Conservation (phyloP, 2,888 invertebrate genomes). For the Belgica antarctica region DNA sequence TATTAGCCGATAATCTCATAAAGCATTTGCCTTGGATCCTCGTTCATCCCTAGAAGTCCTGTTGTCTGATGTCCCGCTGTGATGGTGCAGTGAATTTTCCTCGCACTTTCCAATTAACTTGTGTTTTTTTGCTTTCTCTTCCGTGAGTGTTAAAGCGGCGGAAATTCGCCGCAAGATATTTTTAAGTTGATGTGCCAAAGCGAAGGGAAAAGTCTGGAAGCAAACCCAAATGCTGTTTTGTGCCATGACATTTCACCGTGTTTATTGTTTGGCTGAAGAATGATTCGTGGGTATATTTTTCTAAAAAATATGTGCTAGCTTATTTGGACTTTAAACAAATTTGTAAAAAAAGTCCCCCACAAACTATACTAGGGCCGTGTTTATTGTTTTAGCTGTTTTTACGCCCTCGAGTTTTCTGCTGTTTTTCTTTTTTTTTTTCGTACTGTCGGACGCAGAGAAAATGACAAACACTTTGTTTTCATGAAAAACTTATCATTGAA, state of each 20-base stretch:
- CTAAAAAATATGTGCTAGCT: no score
- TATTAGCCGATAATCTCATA: no score
- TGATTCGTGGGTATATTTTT: no score
- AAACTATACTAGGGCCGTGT: no score
- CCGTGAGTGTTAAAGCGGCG: not conserved
- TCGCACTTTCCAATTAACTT: not conserved
- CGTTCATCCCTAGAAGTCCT: no score
- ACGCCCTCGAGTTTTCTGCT: slow-evolving; percentile 13
- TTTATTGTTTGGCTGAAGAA: no score
- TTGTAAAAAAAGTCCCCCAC: no score
- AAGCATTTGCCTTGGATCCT: no score
- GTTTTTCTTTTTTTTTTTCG: not conserved
- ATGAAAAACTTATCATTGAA: not conserved
- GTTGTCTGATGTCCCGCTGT: no score
- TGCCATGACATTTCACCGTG: slow-evolving; percentile 19
- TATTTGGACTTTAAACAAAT: no score
- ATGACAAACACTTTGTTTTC: not conserved
- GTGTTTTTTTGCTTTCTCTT: not conserved
- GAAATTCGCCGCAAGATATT: slow-evolving; percentile 12
- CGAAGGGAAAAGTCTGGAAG: not conserved
- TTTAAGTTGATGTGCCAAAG: slow-evolving; percentile 19
- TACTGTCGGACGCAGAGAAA: not conserved
- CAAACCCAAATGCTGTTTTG: no score
- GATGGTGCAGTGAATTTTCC: slow-evolving; percentile 6
- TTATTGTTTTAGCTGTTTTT: slow-evolving; percentile 6